Percentiles rank a stretch among this genome's conserved stretches.
phyloP scores from a whole-genome alignment of 1,140 invertebrate genomes.

The Aricia agestis region DNA sequence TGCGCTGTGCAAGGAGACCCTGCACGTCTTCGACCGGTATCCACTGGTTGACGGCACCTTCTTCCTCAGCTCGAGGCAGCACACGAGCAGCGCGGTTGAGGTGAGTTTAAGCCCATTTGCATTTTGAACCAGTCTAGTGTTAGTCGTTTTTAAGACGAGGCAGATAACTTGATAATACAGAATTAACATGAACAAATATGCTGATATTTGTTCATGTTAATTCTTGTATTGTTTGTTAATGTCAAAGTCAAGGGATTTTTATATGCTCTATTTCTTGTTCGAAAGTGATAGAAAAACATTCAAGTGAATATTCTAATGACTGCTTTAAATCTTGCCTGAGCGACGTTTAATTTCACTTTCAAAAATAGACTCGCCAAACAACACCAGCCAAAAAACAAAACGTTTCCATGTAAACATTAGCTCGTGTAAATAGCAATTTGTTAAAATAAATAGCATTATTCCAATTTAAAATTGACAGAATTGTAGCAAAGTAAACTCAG shows the following conservation, averaged over 20 bases:
- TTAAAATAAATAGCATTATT: conserved; percentile 21
- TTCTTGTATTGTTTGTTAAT: too few species aligned
- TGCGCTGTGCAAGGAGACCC: conserved; percentile 90
- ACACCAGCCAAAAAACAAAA: background rate
- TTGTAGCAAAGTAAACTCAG: conserved; percentile 34
- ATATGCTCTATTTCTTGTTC: too few species aligned
- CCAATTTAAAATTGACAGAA: conserved; percentile 27
- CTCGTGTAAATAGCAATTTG: conserved; percentile 22
- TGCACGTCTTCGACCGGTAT: conserved; percentile 97
- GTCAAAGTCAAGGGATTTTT: too few species aligned
- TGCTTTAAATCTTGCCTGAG: background rate
- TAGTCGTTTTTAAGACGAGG: too few species aligned
- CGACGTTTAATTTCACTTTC: background rate
- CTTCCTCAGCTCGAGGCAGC: conserved; percentile 94
- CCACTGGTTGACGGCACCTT: conserved; percentile 98
- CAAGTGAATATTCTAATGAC: background rate
- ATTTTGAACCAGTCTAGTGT: background rate
- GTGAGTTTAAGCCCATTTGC: conserved; percentile 50
- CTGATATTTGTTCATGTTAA: too few species aligned
- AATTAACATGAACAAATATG: too few species aligned
- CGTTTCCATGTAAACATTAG: conserved; percentile 17
- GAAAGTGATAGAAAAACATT: background rate
- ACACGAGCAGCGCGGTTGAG: conserved; percentile 89
- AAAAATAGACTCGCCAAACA: background rate
- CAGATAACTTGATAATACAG: too few species aligned